phyloP scores from a whole-genome alignment of 2,888 invertebrate genomes.

The Melanostoma mellinum region DNA sequence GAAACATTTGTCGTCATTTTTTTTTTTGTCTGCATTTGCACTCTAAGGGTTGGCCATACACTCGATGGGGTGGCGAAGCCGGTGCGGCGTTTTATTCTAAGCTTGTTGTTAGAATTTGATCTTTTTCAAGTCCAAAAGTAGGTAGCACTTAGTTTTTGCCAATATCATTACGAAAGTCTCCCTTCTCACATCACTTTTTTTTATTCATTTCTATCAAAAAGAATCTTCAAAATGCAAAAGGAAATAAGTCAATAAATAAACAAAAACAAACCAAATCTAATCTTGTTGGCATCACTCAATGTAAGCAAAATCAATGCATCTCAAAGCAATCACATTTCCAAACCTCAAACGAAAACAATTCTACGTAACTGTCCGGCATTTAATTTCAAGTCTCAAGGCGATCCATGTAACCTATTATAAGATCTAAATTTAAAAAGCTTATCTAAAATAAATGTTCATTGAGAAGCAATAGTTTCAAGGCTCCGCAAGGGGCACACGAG shows the following conservation, averaged over 20 bases:
- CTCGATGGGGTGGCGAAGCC: too few species aligned
- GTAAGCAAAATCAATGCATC: slow-evolving; percentile 51
- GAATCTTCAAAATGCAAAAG: background rate
- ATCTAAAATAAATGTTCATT: slow-evolving; percentile 68
- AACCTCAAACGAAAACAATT: slow-evolving; percentile 63
- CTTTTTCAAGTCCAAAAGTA: too few species aligned
- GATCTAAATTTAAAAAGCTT: slow-evolving; percentile 68
- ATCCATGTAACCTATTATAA: slow-evolving; percentile 58
- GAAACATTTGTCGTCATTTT: too few species aligned
- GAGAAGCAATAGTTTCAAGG: slow-evolving; percentile 68
- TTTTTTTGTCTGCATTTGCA: too few species aligned
- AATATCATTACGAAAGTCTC: too few species aligned
- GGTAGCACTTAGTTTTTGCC: too few species aligned
- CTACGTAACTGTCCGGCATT: slow-evolving; percentile 73
- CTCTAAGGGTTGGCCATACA: too few species aligned
- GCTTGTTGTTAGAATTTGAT: too few species aligned
- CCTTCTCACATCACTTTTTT: too few species aligned
- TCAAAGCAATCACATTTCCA: slow-evolving; percentile 48
- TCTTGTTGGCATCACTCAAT: slow-evolving; percentile 32
- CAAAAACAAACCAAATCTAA: background rate
- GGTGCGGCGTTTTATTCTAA: too few species aligned
- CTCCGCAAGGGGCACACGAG: slow-evolving; percentile 56
- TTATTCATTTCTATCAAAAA: too few species aligned
- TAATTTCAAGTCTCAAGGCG: slow-evolving; percentile 51
- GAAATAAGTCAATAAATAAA: background rate